phyloP scores from a whole-genome alignment of 30 jellyfish, hydroid and myxozoan genomes.

The Hydractinia echinata region DNA sequence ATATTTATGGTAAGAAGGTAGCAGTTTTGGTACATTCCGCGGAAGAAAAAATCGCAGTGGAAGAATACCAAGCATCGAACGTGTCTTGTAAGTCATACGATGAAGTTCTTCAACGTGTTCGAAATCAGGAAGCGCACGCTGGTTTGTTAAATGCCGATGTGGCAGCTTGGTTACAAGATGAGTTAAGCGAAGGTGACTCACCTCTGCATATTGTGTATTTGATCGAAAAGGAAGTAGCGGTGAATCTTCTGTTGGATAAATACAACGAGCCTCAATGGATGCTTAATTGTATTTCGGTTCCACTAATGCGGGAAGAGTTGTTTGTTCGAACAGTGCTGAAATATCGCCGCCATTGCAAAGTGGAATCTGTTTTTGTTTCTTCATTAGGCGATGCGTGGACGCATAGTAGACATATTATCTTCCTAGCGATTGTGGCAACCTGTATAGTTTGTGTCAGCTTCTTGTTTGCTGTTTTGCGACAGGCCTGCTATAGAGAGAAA shows the following conservation, averaged over 20 bases:
- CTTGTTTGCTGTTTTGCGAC: too few species aligned
- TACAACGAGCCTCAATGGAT: too few species aligned
- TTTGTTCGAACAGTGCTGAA: too few species aligned
- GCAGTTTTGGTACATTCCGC: background rate
- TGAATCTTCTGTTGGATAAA: background rate
- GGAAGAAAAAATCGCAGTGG: background rate
- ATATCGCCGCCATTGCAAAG: too few species aligned
- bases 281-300: too few species aligned
- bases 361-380: too few species aligned
- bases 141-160: background rate
- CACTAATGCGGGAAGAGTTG: too few species aligned
- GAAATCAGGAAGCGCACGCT: background rate
- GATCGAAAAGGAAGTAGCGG: background rate
- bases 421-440: too few species aligned
- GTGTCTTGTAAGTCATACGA: background rate
- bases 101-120: background rate
- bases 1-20: background rate
- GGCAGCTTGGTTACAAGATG: background rate
- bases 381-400: too few species aligned
- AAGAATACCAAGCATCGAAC: background rate
- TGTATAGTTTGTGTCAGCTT: too few species aligned
- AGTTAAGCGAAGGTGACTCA: background rate
- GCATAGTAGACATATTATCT: too few species aligned
- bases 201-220: background rate
- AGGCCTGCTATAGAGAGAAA: too few species aligned